phyloP scores from a whole-genome alignment of 2,113 vertebrate species.

The Lagopus leucura region DNA sequence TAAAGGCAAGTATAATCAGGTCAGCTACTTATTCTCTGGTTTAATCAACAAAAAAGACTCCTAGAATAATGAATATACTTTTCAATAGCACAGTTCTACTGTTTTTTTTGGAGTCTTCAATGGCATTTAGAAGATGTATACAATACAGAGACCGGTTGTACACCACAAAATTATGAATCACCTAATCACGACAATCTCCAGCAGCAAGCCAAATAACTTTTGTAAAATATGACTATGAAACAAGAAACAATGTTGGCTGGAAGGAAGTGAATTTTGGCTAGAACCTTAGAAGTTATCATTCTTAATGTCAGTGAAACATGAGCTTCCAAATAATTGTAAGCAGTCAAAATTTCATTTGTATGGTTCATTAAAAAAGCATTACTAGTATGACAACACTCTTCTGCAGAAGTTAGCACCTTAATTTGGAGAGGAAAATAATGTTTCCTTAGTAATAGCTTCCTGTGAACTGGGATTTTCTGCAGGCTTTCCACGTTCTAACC shows the following conservation, averaged over 20 bases:
- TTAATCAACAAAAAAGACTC: not conserved
- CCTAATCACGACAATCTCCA: not conserved
- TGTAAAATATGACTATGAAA: not conserved
- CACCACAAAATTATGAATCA: not conserved
- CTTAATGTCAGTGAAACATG: not conserved
- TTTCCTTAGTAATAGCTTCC: constrained; percentile 11
- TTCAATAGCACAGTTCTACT: not conserved
- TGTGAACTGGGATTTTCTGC: not conserved
- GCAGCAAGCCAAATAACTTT: not conserved
- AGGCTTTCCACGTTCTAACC: not conserved
- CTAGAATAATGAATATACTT: not conserved
- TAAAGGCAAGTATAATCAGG: not conserved
- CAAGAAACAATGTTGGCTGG: not conserved
- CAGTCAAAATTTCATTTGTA: not conserved
- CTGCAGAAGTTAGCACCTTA: not conserved
- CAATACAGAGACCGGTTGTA: not conserved
- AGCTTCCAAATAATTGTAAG: not conserved
- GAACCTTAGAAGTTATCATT: not conserved
- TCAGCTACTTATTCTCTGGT: not conserved
- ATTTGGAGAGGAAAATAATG: not conserved
- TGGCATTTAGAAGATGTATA: not conserved
- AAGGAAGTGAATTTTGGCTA: not conserved
- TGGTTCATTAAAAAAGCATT: not conserved
- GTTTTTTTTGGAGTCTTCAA: not conserved
- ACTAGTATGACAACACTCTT: not conserved